Evolutionary conservation across 2,888 invertebrate species (phyloP).

Genomic region (Drosophila demipolita): DNA sequence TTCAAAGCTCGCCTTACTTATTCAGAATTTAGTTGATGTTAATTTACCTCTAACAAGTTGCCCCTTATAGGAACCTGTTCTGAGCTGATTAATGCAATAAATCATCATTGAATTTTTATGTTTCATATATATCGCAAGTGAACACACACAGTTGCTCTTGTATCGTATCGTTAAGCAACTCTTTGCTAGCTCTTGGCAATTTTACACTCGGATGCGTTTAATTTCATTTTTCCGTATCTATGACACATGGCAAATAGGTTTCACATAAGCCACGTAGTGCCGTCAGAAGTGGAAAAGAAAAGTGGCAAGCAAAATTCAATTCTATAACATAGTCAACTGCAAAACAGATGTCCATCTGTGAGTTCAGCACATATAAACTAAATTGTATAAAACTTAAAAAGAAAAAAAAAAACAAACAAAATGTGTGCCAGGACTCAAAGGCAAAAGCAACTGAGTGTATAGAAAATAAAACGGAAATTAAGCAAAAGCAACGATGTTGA

Average conservation of each 20-base stretch:
- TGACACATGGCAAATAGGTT: slow-evolving; percentile 69
- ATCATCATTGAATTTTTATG: slow-evolving; percentile 13
- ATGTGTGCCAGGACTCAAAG: slow-evolving; percentile 25
- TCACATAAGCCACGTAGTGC: slow-evolving; percentile 61
- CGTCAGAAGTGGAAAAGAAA: slow-evolving; percentile 31
- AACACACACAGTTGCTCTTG: slow-evolving; percentile 3
- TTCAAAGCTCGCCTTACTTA: neutral
- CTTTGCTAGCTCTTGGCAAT: slow-evolving; percentile 52
- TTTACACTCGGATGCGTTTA: slow-evolving; percentile 67
- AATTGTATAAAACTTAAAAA: neutral
- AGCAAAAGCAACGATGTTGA: slow-evolving; percentile 58
- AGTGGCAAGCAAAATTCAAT: slow-evolving; percentile 65
- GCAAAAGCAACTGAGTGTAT: slow-evolving; percentile 33
- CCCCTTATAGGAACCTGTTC: neutral
- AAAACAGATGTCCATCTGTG: slow-evolving; percentile 69
- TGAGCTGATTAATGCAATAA: slow-evolving; percentile 19
- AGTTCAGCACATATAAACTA: slow-evolving; percentile 19
- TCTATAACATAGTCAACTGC: slow-evolving; percentile 73
- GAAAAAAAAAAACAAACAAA: neutral
- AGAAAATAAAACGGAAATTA: slow-evolving; percentile 69
- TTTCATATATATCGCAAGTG: slow-evolving; percentile 9
- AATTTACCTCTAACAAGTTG: neutral
- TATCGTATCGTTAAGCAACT: slow-evolving; percentile 30
- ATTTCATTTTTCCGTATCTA: slow-evolving; percentile 61
- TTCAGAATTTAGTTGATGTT: neutral